phyloP scores from a whole-genome alignment of 2,797 vertebrate genomes.

The Betta splendens region DNA sequence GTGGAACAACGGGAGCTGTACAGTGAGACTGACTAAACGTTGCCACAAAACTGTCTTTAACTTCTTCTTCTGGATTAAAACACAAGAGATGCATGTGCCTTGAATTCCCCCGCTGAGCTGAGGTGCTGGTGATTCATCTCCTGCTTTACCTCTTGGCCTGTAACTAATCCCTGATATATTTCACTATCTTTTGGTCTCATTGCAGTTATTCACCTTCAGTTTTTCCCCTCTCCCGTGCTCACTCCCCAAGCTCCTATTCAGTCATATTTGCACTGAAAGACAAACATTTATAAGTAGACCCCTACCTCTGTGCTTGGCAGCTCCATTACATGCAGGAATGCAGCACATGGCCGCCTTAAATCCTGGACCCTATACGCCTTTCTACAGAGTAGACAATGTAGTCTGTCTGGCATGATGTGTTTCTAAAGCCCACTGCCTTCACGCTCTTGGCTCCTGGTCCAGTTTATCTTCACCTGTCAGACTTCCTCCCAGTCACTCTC shows the following conservation, averaged over 20 bases:
- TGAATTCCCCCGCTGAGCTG: constrained; percentile 8
- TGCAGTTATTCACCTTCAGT: constrained; percentile 31
- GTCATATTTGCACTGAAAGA: constrained; percentile 12
- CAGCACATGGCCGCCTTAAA: constrained; percentile 4
- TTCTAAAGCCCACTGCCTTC: constrained; percentile 25
- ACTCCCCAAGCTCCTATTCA: constrained; percentile 16
- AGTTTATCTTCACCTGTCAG: constrained; percentile 68
- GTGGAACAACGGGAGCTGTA: too few species aligned
- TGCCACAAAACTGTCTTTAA: constrained; percentile 19
- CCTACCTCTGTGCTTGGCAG: constrained; percentile 15
- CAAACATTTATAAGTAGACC: constrained; percentile 20
- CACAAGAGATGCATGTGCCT: constrained; percentile 21
- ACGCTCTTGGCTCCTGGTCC: constrained; percentile 30
- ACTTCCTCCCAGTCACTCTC: constrained; percentile 50
- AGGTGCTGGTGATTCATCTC: constrained; percentile 49
- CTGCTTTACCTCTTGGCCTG: constrained; percentile 25
- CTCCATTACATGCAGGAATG: constrained; percentile 10
- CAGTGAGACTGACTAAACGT: too few species aligned
- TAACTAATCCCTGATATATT: constrained; percentile 48
- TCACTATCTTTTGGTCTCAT: constrained; percentile 33
- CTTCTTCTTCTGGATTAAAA: constrained; percentile 29
- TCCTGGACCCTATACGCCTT: constrained; percentile 17
- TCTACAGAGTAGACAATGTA: constrained; percentile 42
- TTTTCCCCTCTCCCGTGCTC: constrained; percentile 8
- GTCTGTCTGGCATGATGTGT: constrained; percentile 18